A percentile compares a stretch with the other conserved stretches of the same genome.
phyloP scores from a whole-genome alignment of 1,140 invertebrate species.

The Chrysomallon squamiferum region DNA sequence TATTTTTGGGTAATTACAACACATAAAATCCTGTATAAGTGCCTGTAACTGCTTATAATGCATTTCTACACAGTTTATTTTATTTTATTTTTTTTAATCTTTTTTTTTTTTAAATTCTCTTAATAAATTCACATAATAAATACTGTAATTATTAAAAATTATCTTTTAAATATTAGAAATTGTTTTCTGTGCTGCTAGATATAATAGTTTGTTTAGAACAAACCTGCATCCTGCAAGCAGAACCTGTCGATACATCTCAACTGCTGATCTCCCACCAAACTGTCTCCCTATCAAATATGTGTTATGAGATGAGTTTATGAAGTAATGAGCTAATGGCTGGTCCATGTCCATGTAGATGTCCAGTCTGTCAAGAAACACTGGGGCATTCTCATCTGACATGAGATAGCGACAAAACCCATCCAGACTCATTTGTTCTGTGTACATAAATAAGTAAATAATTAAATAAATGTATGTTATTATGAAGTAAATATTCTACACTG shows the following conservation, averaged over 20 bases:
- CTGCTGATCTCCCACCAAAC: conserved; percentile 92
- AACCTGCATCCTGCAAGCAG: conserved; percentile 92
- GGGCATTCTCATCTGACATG: conserved; percentile 99
- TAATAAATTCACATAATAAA: too few species aligned
- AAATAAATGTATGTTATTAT: not conserved
- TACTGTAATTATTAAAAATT: too few species aligned
- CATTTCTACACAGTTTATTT: too few species aligned
- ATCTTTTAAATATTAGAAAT: too few species aligned
- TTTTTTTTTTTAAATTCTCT: too few species aligned
- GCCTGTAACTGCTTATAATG: too few species aligned
- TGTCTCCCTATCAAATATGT: conserved; percentile 97
- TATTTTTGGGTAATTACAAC: too few species aligned
- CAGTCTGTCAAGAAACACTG: conserved; percentile 94
- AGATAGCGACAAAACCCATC: conserved; percentile 96
- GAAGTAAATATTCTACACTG: not conserved
- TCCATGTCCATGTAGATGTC: conserved; percentile 99
- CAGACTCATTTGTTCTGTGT: conserved; percentile 79
- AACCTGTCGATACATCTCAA: conserved; percentile 97
- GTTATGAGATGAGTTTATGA: conserved; percentile 99
- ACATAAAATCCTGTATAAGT: too few species aligned
- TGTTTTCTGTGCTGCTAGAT: too few species aligned
- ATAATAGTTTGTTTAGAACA: too few species aligned
- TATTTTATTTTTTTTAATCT: too few species aligned
- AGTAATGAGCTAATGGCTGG: conserved; percentile 96
- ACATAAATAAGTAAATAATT: conserved; percentile 1